These are phyloP conservation scores for Ptychochromis oligacanthus DNA, from an alignment of 2,113 vertebrate genomes.

Conservation along the genomic window DNA sequence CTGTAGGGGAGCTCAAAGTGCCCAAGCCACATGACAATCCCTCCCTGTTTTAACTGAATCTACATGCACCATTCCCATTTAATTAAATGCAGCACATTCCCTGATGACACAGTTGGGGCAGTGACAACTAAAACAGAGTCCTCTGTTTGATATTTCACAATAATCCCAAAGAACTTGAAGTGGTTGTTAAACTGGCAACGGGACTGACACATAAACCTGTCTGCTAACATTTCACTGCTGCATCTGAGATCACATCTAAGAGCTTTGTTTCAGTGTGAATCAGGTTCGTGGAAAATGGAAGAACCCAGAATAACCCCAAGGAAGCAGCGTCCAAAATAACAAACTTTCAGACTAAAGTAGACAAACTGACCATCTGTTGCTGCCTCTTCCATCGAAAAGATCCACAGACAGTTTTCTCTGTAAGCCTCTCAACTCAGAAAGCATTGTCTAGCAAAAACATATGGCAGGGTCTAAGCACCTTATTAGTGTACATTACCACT, in stretches of 20 bases:
- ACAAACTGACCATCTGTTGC: constrained; percentile 64
- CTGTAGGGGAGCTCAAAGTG: constrained; percentile 18
- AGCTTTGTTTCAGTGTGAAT: not conserved
- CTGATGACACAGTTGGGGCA: constrained; percentile 34
- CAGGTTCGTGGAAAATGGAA: constrained; percentile 16
- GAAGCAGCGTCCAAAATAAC: constrained; percentile 41
- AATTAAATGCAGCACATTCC: constrained; percentile 45
- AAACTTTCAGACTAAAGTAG: constrained; percentile 27
- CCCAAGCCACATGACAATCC: not conserved
- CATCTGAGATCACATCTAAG: constrained; percentile 14
- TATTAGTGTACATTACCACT: constrained; percentile 76
- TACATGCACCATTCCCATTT: constrained; percentile 38
- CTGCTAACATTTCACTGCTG: constrained; percentile 8
- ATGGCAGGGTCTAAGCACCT: constrained; percentile 78
- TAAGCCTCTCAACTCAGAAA: constrained; percentile 70
- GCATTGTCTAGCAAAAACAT: constrained; percentile 73
- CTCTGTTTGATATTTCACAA: constrained; percentile 34
- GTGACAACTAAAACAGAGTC: constrained; percentile 33
- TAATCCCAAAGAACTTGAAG: constrained; percentile 27
- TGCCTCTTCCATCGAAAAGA: constrained; percentile 22
- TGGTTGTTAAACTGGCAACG: constrained; percentile 12
- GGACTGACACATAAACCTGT: not conserved
- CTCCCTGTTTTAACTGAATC: constrained; percentile 49
- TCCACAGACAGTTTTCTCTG: constrained; percentile 56
- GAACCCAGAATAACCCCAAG: constrained; percentile 29